Percentiles rank a stretch among this genome's conserved stretches.
Conservation (phyloP, 1,140 invertebrate species). For the Pseudomyrmex gracilis region DNA sequence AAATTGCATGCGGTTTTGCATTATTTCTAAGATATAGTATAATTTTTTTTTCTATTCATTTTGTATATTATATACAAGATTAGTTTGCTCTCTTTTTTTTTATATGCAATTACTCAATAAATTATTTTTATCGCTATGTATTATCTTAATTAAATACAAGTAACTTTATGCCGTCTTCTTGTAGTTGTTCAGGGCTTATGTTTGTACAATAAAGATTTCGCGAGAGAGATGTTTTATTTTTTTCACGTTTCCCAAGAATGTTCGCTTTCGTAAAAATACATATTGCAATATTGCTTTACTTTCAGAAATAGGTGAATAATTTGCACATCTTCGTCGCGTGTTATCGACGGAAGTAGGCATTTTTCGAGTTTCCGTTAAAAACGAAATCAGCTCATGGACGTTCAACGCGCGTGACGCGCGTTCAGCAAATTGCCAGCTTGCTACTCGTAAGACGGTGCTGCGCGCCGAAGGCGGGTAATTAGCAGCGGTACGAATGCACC, state of each 20-base stretch:
- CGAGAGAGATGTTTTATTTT: not conserved
- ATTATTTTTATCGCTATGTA: too few species aligned
- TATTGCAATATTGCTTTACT: slow-evolving; percentile 12
- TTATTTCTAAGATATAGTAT: not conserved
- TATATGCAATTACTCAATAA: too few species aligned
- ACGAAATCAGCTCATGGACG: slow-evolving; percentile 81
- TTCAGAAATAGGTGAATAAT: slow-evolving; percentile 30
- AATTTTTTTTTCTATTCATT: not conserved
- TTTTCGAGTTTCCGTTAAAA: slow-evolving; percentile 77
- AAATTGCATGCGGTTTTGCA: too few species aligned
- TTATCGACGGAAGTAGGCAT: slow-evolving; percentile 64
- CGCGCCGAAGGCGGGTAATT: slow-evolving; percentile 74
- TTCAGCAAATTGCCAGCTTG: slow-evolving; percentile 75
- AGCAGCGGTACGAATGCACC: slow-evolving; percentile 75
- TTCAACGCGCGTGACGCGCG: slow-evolving; percentile 76
- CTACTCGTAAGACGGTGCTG: slow-evolving; percentile 75
- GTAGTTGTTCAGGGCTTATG: not conserved
- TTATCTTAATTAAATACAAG: too few species aligned
- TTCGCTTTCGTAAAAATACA: not conserved
- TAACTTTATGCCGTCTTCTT: not conserved
- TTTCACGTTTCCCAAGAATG: not conserved
- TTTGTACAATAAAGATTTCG: too few species aligned
- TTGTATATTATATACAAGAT: not conserved
- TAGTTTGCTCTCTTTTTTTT: not conserved
- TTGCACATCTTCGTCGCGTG: slow-evolving; percentile 9